Conservation (phyloP, 2,888 invertebrate genomes). For the Psylliodes chrysocephalus region DNA sequence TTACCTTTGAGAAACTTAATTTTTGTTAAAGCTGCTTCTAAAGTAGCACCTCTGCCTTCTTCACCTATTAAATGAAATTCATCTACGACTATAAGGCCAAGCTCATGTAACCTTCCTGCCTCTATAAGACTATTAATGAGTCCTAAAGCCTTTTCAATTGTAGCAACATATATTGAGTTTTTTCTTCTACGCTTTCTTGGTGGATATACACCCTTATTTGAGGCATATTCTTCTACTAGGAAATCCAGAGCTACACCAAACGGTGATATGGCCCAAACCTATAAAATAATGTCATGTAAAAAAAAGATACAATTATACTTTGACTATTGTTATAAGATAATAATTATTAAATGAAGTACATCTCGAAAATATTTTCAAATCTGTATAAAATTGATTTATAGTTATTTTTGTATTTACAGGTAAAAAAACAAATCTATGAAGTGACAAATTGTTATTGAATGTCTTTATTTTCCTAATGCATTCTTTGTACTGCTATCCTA, state of each 20-base stretch:
- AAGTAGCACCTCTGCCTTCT: slow-evolving; percentile 80
- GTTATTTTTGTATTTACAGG: too few species aligned
- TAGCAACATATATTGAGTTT: slow-evolving; percentile 87
- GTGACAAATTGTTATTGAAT: too few species aligned
- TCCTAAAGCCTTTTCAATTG: slow-evolving; percentile 93
- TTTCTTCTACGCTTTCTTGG: slow-evolving; percentile 79
- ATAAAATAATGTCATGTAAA: slow-evolving; percentile 43
- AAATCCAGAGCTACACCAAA: slow-evolving; percentile 91
- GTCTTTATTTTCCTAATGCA: too few species aligned
- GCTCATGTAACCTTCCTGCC: slow-evolving; percentile 74
- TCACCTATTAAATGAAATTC: slow-evolving; percentile 95
- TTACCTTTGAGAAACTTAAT: slow-evolving; percentile 77
- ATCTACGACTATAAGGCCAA: slow-evolving; percentile 87
- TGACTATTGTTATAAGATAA: too few species aligned
- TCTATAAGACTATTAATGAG: slow-evolving; percentile 89
- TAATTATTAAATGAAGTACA: too few species aligned
- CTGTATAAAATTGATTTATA: too few species aligned
- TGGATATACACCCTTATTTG: slow-evolving; percentile 86
- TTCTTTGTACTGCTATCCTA: too few species aligned
- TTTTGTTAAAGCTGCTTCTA: slow-evolving; percentile 88
- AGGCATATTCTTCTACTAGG: slow-evolving; percentile 95
- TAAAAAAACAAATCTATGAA: too few species aligned
- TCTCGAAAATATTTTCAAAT: too few species aligned
- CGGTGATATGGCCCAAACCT: slow-evolving; percentile 85
- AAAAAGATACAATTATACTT: too few species aligned